These are phyloP conservation scores for Thecocarcelia acutangulata DNA, from an alignment of 2,888 invertebrate species.

Conservation along the genomic window DNA sequence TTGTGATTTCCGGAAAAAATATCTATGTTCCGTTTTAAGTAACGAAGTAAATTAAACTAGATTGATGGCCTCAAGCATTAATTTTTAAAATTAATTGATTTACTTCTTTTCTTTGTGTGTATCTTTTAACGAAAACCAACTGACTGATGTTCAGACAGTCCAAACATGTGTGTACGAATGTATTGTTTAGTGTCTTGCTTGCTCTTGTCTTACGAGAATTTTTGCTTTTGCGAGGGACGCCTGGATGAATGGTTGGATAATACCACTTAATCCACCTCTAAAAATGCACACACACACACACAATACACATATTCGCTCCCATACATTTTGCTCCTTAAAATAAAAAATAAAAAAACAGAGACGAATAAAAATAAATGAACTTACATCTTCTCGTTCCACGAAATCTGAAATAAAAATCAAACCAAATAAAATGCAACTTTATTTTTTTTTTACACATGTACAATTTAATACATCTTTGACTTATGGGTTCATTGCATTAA, in stretches of 20 bases:
- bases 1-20: too few relatives aligned
- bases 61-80: too few relatives aligned
- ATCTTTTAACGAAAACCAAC: slow-evolving; percentile 10
- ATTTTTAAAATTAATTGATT: too few relatives aligned
- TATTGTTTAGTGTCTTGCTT: slow-evolving; percentile 49
- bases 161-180: slow-evolving; percentile 51
- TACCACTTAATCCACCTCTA: slow-evolving; percentile 71
- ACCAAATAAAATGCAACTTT: slow-evolving; percentile 39
- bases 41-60: too few relatives aligned
- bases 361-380: slow-evolving; percentile 9
- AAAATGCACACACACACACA: slow-evolving; percentile 38
- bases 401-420: slow-evolving; percentile 59
- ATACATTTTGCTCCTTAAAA: slow-evolving; percentile 45
- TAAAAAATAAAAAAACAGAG: slow-evolving; percentile 43
- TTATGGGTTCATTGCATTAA: slow-evolving; percentile 78
- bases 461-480: slow-evolving; percentile 75
- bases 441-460: slow-evolving; percentile 39
- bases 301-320: slow-evolving; percentile 8
- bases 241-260: slow-evolving; percentile 64
- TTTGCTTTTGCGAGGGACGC: slow-evolving; percentile 55
- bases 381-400: slow-evolving; percentile 29
- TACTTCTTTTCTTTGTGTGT: slow-evolving; percentile 17
- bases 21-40: too few relatives aligned
- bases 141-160: slow-evolving; percentile 44
- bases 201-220: slow-evolving; percentile 45